Base-by-base conservation (phyloP, 2,113 vertebrate species). In the Callipepla squamata region DNA sequence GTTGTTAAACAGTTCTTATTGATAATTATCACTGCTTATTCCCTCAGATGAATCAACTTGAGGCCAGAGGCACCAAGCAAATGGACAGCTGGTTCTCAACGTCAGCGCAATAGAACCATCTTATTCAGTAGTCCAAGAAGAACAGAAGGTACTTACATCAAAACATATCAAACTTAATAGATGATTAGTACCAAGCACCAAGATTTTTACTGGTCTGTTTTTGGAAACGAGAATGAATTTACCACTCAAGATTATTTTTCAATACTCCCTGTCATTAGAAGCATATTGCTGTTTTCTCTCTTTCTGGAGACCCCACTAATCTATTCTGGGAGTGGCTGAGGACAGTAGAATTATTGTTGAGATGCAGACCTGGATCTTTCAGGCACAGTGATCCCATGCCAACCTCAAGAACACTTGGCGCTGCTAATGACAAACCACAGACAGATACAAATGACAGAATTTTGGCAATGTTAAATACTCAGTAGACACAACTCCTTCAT, bases 1-100 rank as follows among this genome's bases (percentile, higher is more conserved):
- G 17, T 28, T 22, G 78, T 1, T 95, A 44, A 30, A 72, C 13
- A 48, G 47, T 20, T 65, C 51, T 36, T 38, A 62, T 9, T 68
- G 18, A 19, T 44, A 81, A 25, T 11, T 58, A 48, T 8, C 53
- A 77, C n/a, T 82, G 5, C 53, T 38, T 38, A 21, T 10, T 82
- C 10, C 5, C 59, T 58, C 26, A 77, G 47, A 55, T 80, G 17
- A 68, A 30, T 11, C 0, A 0, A 59, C 38, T 1, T 19, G 45
- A 72, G 20, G n/a, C 36, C 36, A 28, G 0, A 42, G 30, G 75
- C 2, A 6, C 7, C 22, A 48, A 28, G 2, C 0, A 1, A 47
- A 73, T 1, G 1, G 15, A 11, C 0, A 2, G 36, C 18, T 75
- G 15, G 28, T 59, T 62, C 36, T 53, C 36, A 19, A 9, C 11